These are phyloP conservation scores for Helicolenus hilgendorfi DNA, from an alignment of 2,797 vertebrate species.

Conservation along the genomic window DNA sequence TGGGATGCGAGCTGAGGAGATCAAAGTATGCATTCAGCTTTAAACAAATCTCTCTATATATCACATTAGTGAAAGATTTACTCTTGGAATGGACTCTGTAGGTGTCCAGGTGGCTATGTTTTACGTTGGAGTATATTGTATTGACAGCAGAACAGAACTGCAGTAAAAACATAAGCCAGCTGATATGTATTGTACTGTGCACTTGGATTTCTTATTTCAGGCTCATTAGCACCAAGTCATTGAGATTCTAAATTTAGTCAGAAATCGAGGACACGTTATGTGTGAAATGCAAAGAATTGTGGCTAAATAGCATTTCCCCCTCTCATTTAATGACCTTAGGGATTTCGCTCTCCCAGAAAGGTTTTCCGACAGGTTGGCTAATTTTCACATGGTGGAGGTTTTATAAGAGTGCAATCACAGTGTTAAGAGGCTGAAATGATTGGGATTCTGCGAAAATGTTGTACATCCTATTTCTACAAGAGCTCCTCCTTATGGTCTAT, in stretches of 20 bases:
- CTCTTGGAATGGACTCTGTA: neutral
- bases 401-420: neutral
- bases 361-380: neutral
- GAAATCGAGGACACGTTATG: neutral
- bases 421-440: neutral
- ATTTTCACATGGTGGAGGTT: neutral
- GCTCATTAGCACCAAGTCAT: neutral
- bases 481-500: neutral
- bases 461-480: neutral
- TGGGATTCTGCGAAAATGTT: neutral
- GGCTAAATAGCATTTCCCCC: neutral
- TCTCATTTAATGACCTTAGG: slow-evolving; percentile 5
- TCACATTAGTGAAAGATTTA: neutral
- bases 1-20: slow-evolving; percentile 97
- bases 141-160: neutral
- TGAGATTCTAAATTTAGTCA: neutral
- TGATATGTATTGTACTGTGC: neutral
- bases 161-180: neutral
- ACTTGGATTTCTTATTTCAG: neutral
- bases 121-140: neutral
- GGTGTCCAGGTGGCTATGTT: neutral
- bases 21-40: slow-evolving; percentile 84
- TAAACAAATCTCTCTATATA: neutral
- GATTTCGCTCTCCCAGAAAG: neutral
- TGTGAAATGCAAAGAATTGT: slow-evolving; percentile 1